Conservation (phyloP, 2,797 vertebrate species). For the Sebastes vulpes region DNA sequence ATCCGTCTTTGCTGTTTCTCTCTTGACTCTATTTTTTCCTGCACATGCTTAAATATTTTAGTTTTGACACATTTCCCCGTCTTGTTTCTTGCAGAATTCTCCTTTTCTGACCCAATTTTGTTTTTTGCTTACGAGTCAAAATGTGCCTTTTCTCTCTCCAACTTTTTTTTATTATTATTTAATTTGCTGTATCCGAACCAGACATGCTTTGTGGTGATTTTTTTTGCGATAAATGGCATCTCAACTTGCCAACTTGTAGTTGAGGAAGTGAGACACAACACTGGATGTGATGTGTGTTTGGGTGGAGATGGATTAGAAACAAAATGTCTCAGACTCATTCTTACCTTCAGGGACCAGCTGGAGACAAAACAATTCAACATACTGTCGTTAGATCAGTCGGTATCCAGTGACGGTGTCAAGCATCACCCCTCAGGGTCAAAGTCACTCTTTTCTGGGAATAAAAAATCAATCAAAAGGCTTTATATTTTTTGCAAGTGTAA, state of each 20-base stretch:
- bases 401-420: neutral
- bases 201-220: neutral
- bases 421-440: neutral
- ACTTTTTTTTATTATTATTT: conserved; percentile 27
- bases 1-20: neutral
- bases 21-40: neutral
- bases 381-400: neutral
- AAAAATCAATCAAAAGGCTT: neutral
- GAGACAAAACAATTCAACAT: neutral
- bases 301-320: conserved; percentile 18
- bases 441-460: neutral
- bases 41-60: neutral
- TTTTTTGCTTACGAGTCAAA: neutral
- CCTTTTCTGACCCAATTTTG: neutral
- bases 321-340: conserved; percentile 1
- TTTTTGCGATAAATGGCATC: neutral
- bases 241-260: conserved; percentile 2
- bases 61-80: neutral
- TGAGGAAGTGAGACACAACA: neutral
- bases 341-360: neutral
- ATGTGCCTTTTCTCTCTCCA: neutral
- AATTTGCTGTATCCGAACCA: neutral
- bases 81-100: neutral
- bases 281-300: neutral
- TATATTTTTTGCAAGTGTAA: neutral